Evolutionary conservation across 2,797 vertebrate genomes (phyloP), one percentile per base, ranked within the genome.

Genomic region (Hemibagrus guttatus): DNA sequence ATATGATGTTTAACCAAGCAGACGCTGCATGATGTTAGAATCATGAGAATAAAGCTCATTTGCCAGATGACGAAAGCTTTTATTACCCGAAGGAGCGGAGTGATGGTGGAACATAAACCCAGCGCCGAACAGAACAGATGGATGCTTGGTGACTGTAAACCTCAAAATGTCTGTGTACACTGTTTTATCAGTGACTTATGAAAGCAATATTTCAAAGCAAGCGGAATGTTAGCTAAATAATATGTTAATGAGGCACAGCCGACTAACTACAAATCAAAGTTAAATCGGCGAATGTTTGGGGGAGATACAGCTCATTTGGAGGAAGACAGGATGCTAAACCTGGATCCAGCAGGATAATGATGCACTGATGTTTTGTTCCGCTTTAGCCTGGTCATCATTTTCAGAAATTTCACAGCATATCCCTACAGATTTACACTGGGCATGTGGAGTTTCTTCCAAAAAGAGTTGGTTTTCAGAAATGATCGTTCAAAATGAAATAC

Each of bases 161-260:
- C 91, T 93, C 93, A 93, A 94, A 96, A 95, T 93, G 94, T 94
- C 95, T 92, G 87, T 89, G 92, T 92, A 94, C 95, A 94, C 93
- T 93, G 94, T 85, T 91, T 94, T 94, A 94, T 91, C 91, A 90
- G 94, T 95, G 95, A 95, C 94, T 95, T 96, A 96, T 95, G 95
- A 96, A 95, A 95, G 95, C 94, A 93, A 95, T 95, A 93, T 95
- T 94, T 96, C 95, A 95, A 93, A 95, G 95, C 94, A 95, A 95
- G 94, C 91, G 90, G 92, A 83, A 89, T 91, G 92, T 94, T 94
- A 93, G 94, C 93, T 91, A 91, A 93, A 93, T 93, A 92, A 93
- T 94, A 96, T 95, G 95, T 93, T 95, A 95, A 96, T 95, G 93
- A 95, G 93, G 89, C 91, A 80, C 89, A 88, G 35, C 87, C 87